Base-by-base conservation (phyloP, 2,113 vertebrate genomes). In the Isichthys henryi region DNA sequence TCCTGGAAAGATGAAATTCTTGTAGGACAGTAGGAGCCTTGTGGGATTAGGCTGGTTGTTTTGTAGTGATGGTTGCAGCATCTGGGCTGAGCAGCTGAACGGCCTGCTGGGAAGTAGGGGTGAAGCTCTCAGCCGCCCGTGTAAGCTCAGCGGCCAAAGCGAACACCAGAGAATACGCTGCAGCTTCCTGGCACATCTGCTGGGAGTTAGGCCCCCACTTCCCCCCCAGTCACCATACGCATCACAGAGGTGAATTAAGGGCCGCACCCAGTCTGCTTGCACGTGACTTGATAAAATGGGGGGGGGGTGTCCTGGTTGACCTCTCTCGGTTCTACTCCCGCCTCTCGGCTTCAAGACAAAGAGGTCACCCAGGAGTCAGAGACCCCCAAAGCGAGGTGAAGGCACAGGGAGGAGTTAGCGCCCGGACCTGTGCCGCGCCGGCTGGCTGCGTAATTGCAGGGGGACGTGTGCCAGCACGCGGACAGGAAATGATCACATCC, bases 401-500 rank as follows among this genome's bases (percentile, higher is more conserved):
- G 90, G 90, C 90, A 88, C 90, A 93, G 90, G 92, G 92, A 74
- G 77, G 94, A 94, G 93, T 95, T 95, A 94, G 93, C 93, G 93
- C 94, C 93, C 91, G 91, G 94, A 95, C 94, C 93, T 93, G 93
- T 90, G 91, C 93, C 92, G 89, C 86, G 94, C 93, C 94, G 93
- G 35, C 49, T 91, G 94, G 93, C 91, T 96, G 95, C 95, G 94
- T 96, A 96, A 96, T 96, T 94, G 91, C 90, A 93, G 89, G 88
- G 15, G 93, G 89, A 88, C 93, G 91, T 91, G 92, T 96, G 95
- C 95, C 96, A 96, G 91, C 93, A 93, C 92, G 88, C 92, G 92
- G 91, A 87, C 94, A 96, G 96, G 96, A 98, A 97, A 93, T 96
- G 95, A 97, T 96, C 95, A 91, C 95, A 97, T 96, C 93, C 95